Evolutionary conservation across 2,113 vertebrate genomes (phyloP).

Genomic region (Tauraco erythrolophus): DNA sequence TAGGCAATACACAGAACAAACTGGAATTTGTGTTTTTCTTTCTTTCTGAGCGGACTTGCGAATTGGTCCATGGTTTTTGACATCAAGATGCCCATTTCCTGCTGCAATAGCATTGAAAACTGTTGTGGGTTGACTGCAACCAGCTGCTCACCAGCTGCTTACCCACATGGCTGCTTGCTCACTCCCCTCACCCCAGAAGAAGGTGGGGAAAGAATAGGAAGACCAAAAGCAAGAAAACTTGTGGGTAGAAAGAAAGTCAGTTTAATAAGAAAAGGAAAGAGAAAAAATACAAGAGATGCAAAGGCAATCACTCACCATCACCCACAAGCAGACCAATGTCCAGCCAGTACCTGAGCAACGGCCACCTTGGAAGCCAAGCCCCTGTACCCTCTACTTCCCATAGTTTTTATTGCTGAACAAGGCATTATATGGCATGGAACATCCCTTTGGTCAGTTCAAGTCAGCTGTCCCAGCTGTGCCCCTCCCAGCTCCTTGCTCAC

Average conservation of each 20-base stretch:
- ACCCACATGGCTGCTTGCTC: fast-evolving
- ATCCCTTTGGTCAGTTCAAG: neutral
- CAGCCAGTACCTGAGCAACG: neutral
- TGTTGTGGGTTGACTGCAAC: neutral
- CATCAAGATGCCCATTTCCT: neutral
- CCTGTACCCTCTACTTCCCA: neutral
- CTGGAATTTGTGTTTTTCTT: neutral
- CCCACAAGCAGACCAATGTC: neutral
- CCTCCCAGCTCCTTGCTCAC: neutral
- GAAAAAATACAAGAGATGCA: neutral
- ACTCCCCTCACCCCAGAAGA: neutral
- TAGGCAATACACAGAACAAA: neutral
- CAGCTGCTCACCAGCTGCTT: neutral
- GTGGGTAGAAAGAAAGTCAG: neutral
- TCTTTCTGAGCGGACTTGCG: neutral
- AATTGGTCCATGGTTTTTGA: neutral
- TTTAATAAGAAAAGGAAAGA: neutral
- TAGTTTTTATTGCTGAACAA: neutral
- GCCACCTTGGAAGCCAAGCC: neutral
- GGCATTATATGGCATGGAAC: neutral
- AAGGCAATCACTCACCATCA: neutral
- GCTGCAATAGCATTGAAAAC: neutral
- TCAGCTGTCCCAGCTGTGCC: neutral
- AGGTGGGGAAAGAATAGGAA: neutral
- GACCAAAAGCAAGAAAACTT: neutral